phyloP scores from a whole-genome alignment of 1,140 invertebrate genomes.

The Megathymus violae region DNA sequence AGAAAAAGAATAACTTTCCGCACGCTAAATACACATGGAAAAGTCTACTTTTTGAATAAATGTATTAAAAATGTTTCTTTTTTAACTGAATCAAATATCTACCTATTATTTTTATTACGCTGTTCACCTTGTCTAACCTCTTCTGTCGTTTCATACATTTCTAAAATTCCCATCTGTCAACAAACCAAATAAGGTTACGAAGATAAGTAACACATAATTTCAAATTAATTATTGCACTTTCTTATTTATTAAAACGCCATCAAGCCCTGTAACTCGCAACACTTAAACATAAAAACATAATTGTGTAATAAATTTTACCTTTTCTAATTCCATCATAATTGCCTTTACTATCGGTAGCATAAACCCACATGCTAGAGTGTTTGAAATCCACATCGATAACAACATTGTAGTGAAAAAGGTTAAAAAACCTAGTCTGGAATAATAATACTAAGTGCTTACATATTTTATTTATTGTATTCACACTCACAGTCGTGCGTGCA shows the following conservation, averaged over 20 bases:
- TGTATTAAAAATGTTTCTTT: no score
- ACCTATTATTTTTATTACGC: not conserved
- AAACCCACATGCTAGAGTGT: constrained; percentile 90
- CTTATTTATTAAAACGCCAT: no score
- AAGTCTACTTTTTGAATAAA: no score
- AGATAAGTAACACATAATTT: no score
- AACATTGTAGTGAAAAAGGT: constrained; percentile 89
- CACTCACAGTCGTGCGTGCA: no score
- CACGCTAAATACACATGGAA: no score
- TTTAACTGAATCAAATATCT: no score
- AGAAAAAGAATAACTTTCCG: no score
- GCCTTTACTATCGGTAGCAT: constrained; percentile 91
- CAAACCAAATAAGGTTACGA: not conserved
- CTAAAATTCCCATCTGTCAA: constrained; percentile 69
- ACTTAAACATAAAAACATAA: not conserved
- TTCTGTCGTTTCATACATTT: constrained; percentile 49
- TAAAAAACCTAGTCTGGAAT: constrained; percentile 86
- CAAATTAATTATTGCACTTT: no score
- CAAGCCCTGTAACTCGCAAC: not conserved
- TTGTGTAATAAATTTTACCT: constrained; percentile 65
- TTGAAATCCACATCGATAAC: constrained; percentile 92
- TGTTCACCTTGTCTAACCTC: constrained; percentile 32
- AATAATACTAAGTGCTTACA: constrained; percentile 7
- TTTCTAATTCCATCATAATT: constrained; percentile 87
- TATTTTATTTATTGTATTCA: no score